Base-by-base conservation (phyloP, 2,797 vertebrate species). In the Syndactyla subalaris region DNA sequence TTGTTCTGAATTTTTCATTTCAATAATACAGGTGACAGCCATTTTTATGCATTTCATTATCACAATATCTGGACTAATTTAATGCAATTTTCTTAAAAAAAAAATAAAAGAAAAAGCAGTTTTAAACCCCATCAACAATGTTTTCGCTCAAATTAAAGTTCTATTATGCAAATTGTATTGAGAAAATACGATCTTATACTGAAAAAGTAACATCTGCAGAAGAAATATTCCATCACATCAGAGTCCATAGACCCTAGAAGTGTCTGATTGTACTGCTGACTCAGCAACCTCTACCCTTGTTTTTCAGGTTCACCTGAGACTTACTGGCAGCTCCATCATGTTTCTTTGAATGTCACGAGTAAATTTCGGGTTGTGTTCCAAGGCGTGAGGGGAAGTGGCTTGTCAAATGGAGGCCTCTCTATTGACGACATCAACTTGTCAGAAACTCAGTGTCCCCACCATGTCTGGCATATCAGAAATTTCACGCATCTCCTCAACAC, bases 381-480 rank as follows among this genome's bases (percentile, higher is more conserved):
- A 97, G 99, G 98, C 1, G 34, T 94, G 43, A 98, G 97, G 96
- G 97, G 91, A 41, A 59, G 55, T 7, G 80, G 95, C 8, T 21
- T 55, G 11, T 96, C 98, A 15, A 21, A 36, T 1, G 99, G 99
- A 12, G 99, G 99, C 18, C 94, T 99, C 68, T 99, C 99, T 10
- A 97, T 99, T 74, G 99, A 99, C 1, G 99, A 99, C 92, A 98
- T 99, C 93, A 99, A 99, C 97, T 97, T 99, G 38, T 99, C 99
- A 4, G 99, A 99, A 97, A 98, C 98, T 19, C 96, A 89, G 57
- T 99, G 99, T 93, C 99, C 99, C 32, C 98, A 99, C 81, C 98
- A 99, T 1, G 16, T 98, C 51, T 99, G 99, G 99, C 98, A 98
- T 7, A 98, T 99, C 92, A 98, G 96, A 77, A 98, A 99, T 97